Base-by-base conservation (phyloP, 2,797 vertebrate species). In the Clamator glandarius region DNA sequence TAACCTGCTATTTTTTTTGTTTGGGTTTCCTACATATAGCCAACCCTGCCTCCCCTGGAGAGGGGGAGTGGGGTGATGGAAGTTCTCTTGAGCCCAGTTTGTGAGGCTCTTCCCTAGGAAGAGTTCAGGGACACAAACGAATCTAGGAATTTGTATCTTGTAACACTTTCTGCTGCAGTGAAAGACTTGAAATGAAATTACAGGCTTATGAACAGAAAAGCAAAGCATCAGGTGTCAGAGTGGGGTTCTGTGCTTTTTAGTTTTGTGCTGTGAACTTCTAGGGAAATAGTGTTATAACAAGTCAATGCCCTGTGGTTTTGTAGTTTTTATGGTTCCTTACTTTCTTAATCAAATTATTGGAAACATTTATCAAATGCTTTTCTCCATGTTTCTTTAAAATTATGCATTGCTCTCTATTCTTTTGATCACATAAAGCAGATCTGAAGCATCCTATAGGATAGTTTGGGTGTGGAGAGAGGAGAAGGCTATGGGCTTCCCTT, bases 131-230 rank as follows among this genome's bases (percentile, higher is more conserved):
- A 52, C 26, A 57, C n/a, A 63, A 72, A 74, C 12, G 44, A 74
- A 28, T 29, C 21, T 73, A 41, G 66, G 51, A 88, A 41, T 72
- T 75, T 75, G 59, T 66, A 28, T 82, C 75, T 66, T 78, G 35
- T 61, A 54, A 50, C 12, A 2, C 33, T 73, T 93, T 66, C 62
- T 94, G 35, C 2, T 18, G 25, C 59, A 76, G 9, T 41, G 21
- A 86, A 94, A 78, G 66, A 35, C n/a, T 31, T 78, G 39, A 73
- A 89, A 72, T 72, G 12, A 77, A 93, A 68, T 83, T 73, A 28
- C 15, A 36, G 42, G 29, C 18, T 83, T 72, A 46, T 12, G n/a
- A 74, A 61, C 8, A 62, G 78, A 79, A 91, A 75, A 62, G 19
- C 23, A 81, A 69, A 76, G 10, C 35, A 42, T 74, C 59, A 52